These are phyloP conservation scores for Palythoa grandis DNA, from an alignment of 92 coral and sea anemone species.

Conservation along the genomic window DNA sequence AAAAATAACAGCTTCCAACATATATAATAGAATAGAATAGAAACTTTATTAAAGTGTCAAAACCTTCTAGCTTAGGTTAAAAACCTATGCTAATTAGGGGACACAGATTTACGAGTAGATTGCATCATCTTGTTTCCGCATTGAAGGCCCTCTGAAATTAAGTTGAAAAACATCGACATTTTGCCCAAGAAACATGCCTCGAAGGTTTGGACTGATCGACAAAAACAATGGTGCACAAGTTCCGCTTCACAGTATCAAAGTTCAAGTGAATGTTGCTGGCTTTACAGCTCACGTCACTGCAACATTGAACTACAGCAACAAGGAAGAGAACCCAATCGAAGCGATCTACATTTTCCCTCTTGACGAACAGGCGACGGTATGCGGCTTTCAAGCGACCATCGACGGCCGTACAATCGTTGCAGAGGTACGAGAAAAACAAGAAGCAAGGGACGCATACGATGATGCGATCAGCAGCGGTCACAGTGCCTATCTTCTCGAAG, in stretches of 20 bases:
- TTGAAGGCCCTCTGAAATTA: not conserved
- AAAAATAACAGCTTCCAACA: not conserved
- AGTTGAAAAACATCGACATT: not conserved
- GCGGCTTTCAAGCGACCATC: slow-evolving; percentile 76
- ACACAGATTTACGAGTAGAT: too few relatives aligned
- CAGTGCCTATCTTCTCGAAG: slow-evolving; percentile 73
- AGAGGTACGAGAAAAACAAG: slow-evolving; percentile 72
- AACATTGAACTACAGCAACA: slow-evolving; percentile 75
- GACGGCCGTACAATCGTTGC: slow-evolving; percentile 72
- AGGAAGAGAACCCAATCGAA: slow-evolving; percentile 81
- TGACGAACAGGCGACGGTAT: slow-evolving; percentile 74
- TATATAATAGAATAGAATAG: too few relatives aligned
- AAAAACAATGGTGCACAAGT: slow-evolving; percentile 50
- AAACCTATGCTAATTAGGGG: too few relatives aligned
- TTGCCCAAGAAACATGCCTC: slow-evolving; percentile 38
- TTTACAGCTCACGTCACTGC: slow-evolving; percentile 83
- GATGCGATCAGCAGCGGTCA: slow-evolving; percentile 77
- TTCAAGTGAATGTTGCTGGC: slow-evolving; percentile 76
- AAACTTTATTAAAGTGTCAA: too few relatives aligned
- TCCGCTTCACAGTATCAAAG: slow-evolving; percentile 75
- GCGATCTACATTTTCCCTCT: slow-evolving; percentile 83
- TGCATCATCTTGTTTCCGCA: not conserved
- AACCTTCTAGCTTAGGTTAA: too few relatives aligned
- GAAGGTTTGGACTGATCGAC: slow-evolving; percentile 62
- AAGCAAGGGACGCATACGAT: slow-evolving; percentile 72